A percentile compares a stretch with the other conserved stretches of the same genome.
phyloP scores from a whole-genome alignment of 2,888 invertebrate genomes.

The Tinea trinotella region DNA sequence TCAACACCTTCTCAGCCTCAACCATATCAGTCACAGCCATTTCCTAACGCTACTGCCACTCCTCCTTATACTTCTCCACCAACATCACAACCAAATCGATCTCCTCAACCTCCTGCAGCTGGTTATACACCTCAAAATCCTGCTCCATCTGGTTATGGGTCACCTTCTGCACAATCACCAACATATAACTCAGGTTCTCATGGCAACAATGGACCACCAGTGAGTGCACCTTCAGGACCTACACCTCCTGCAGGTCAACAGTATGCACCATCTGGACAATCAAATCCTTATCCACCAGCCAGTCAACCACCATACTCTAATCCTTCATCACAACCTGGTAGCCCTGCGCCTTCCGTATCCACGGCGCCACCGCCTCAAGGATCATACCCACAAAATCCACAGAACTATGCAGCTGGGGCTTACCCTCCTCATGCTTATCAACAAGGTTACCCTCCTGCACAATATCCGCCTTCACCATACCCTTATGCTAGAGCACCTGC shows the following conservation, averaged over 20 bases:
- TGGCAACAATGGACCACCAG: constrained; percentile 59
- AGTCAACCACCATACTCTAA: constrained; percentile 73
- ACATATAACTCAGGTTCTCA: constrained; percentile 75
- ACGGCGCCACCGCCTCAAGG: constrained; percentile 70
- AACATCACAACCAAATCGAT: constrained; percentile 64
- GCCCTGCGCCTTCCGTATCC: constrained; percentile 62
- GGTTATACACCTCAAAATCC: constrained; percentile 73
- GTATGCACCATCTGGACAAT: constrained; percentile 75
- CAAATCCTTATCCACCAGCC: constrained; percentile 75
- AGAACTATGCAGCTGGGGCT: constrained; percentile 53
- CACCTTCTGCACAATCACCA: constrained; percentile 76
- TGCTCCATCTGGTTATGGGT: constrained; percentile 71
- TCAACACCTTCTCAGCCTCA: constrained; percentile 62
- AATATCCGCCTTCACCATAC: constrained; percentile 73
- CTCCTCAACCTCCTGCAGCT: constrained; percentile 70
- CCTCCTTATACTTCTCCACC: constrained; percentile 69
- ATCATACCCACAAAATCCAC: constrained; percentile 69
- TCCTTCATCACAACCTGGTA: constrained; percentile 67
- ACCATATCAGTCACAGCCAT: constrained; percentile 64
- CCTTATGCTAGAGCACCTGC: constrained; percentile 73
- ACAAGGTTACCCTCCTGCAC: constrained; percentile 66
- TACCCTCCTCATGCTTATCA: constrained; percentile 69
- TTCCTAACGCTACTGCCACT: constrained; percentile 64
- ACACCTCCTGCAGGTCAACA: constrained; percentile 69
- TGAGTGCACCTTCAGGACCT: constrained; percentile 63